A percentile compares a stretch with the other conserved stretches of the same genome.
Conservation (phyloP, 2,888 invertebrate genomes). For the Agrochola litura region DNA sequence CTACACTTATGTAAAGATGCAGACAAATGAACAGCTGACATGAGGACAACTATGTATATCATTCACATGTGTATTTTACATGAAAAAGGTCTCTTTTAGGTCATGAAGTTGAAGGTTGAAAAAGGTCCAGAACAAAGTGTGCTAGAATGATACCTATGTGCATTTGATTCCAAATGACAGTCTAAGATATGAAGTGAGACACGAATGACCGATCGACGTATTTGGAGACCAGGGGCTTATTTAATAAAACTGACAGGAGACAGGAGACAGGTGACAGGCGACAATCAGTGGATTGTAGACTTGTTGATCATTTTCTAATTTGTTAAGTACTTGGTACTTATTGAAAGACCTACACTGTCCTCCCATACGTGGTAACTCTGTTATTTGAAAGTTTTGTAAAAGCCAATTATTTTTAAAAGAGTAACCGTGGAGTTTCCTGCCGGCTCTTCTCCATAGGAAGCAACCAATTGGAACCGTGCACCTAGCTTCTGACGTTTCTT, state of each 20-base stretch:
- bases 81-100: neutral
- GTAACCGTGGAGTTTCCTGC: too few relatives aligned
- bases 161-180: neutral
- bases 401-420: too few relatives aligned
- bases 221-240: neutral
- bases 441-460: too few relatives aligned
- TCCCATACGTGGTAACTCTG: too few relatives aligned
- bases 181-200: neutral
- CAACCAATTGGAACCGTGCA: too few relatives aligned
- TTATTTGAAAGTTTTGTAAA: too few relatives aligned
- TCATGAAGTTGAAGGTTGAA: neutral
- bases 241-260: neutral
- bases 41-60: neutral
- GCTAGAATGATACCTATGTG: neutral
- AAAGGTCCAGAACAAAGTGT: neutral
- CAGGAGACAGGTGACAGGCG: too few relatives aligned
- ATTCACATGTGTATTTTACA: neutral
- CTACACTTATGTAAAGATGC: neutral
- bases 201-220: neutral
- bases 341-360: too few relatives aligned
- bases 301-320: too few relatives aligned
- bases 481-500: too few relatives aligned
- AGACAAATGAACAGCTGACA: slow-evolving; percentile 26
- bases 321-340: too few relatives aligned
- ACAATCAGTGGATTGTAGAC: too few relatives aligned